Evolutionary conservation across 2,797 vertebrate species (phyloP).

Genomic region (Lerista edwardsae): DNA sequence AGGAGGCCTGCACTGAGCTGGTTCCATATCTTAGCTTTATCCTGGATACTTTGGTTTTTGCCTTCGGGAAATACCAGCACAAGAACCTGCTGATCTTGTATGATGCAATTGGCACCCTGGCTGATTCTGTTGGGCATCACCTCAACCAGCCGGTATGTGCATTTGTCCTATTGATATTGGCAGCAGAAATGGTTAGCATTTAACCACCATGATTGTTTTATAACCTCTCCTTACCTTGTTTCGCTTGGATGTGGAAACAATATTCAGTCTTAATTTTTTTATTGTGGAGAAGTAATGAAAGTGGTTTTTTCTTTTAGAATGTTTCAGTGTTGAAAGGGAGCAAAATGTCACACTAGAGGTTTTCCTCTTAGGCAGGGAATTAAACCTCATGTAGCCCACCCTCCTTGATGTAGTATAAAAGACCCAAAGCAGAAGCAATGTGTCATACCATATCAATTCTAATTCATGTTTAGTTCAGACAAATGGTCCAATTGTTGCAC

Average conservation of each 20-base stretch:
- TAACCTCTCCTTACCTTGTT: neutral
- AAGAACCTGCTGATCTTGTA: constrained; percentile 96
- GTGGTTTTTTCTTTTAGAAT: too few species aligned
- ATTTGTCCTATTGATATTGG: neutral
- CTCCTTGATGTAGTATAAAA: neutral
- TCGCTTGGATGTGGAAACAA: too few species aligned
- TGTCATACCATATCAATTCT: too few species aligned
- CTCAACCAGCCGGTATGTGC: constrained; percentile 90
- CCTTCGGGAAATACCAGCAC: constrained; percentile 96
- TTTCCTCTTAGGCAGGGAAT: too few species aligned
- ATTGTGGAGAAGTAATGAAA: neutral
- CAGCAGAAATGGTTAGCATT: constrained; percentile 2
- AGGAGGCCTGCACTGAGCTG: constrained; percentile 94
- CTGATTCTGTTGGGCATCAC: constrained; percentile 95
- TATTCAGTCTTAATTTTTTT: neutral
- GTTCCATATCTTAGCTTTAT: constrained; percentile 96
- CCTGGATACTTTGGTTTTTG: constrained; percentile 93
- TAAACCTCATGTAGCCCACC: neutral
- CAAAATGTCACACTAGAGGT: too few species aligned
- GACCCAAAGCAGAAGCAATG: neutral
- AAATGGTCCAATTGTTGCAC: neutral
- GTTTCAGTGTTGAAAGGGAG: too few species aligned
- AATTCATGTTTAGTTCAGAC: too few species aligned
- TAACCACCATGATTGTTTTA: neutral
- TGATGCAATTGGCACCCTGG: constrained; percentile 93